phyloP scores from a whole-genome alignment of 2,797 vertebrate genomes.

The Poecilia wingei region DNA sequence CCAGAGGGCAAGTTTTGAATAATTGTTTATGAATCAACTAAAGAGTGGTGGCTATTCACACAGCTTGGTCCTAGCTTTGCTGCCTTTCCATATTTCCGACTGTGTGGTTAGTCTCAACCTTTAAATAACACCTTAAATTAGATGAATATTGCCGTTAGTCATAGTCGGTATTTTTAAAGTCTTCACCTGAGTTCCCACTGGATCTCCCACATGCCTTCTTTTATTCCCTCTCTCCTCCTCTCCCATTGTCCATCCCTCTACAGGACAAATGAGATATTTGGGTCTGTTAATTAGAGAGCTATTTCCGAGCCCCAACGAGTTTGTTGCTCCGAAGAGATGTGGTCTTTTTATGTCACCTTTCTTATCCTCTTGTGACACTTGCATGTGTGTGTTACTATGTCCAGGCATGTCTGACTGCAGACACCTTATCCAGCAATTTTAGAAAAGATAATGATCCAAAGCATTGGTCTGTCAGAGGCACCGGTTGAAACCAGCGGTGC shows the following conservation, averaged over 20 bases:
- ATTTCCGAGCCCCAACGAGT: constrained; percentile 71
- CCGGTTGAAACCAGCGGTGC: constrained; percentile 44
- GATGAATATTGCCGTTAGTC: constrained; percentile 11
- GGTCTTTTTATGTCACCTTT: constrained; percentile 59
- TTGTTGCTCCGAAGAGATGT: constrained; percentile 61
- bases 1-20: constrained; percentile 17
- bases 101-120: neutral
- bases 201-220: constrained; percentile 24
- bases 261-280: constrained; percentile 76
- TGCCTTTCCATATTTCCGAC: neutral
- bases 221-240: constrained; percentile 21
- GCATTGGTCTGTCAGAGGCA: constrained; percentile 49
- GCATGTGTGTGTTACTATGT: constrained; percentile 29
- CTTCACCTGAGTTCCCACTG: constrained; percentile 17
- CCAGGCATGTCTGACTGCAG: constrained; percentile 57
- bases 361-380: constrained; percentile 38
- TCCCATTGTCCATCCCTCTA: constrained; percentile 50
- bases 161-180: constrained; percentile 17
- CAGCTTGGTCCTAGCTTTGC: neutral
- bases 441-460: constrained; percentile 37
- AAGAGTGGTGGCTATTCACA: neutral
- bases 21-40: neutral
- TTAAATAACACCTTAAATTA: neutral
- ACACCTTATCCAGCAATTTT: constrained; percentile 38
- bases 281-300: constrained; percentile 79